A percentile compares a stretch with the other conserved stretches of the same genome.
These are phyloP conservation scores for Perizoma flavofasciatum DNA, from an alignment of 2,888 invertebrate genomes.

Conservation along the genomic window DNA sequence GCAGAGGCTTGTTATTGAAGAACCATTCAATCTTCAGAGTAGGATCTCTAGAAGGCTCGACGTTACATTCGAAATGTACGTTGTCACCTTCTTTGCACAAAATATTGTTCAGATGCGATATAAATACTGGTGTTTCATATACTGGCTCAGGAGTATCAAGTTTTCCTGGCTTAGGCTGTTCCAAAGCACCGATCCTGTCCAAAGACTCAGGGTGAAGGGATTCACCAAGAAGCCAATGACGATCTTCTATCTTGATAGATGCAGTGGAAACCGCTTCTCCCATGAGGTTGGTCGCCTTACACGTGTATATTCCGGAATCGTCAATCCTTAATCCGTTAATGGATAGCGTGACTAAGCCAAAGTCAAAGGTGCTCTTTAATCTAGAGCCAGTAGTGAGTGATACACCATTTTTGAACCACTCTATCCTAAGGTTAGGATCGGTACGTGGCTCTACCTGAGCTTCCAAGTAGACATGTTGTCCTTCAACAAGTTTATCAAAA, in stretches of 20 bases:
- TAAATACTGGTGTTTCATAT: slow-evolving; percentile 94
- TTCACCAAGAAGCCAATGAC: slow-evolving; percentile 94
- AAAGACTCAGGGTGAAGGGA: slow-evolving; percentile 95
- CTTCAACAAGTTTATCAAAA: slow-evolving; percentile 92
- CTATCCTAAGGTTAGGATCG: slow-evolving; percentile 93
- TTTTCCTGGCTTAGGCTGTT: slow-evolving; percentile 88
- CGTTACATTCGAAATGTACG: slow-evolving; percentile 95
- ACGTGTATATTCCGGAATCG: slow-evolving; percentile 97
- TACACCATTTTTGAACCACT: slow-evolving; percentile 97
- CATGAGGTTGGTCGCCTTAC: slow-evolving; percentile 95
- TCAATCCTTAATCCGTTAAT: slow-evolving; percentile 94
- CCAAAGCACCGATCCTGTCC: slow-evolving; percentile 92
- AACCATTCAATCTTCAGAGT: slow-evolving; percentile 97
- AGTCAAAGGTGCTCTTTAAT: slow-evolving; percentile 97
- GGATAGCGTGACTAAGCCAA: slow-evolving; percentile 96
- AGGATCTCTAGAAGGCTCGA: slow-evolving; percentile 96
- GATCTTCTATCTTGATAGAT: slow-evolving; percentile 94
- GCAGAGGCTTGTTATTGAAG: slow-evolving; percentile 95
- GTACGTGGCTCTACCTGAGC: slow-evolving; percentile 96
- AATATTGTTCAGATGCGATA: slow-evolving; percentile 95
- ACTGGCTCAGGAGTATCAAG: slow-evolving; percentile 89
- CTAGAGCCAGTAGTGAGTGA: slow-evolving; percentile 94
- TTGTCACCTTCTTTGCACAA: slow-evolving; percentile 94
- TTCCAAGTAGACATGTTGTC: slow-evolving; percentile 93
- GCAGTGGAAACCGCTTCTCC: slow-evolving; percentile 98